These are phyloP conservation scores for Poliocrania exsul DNA, from an alignment of 2,797 vertebrate genomes.

Conservation along the genomic window DNA sequence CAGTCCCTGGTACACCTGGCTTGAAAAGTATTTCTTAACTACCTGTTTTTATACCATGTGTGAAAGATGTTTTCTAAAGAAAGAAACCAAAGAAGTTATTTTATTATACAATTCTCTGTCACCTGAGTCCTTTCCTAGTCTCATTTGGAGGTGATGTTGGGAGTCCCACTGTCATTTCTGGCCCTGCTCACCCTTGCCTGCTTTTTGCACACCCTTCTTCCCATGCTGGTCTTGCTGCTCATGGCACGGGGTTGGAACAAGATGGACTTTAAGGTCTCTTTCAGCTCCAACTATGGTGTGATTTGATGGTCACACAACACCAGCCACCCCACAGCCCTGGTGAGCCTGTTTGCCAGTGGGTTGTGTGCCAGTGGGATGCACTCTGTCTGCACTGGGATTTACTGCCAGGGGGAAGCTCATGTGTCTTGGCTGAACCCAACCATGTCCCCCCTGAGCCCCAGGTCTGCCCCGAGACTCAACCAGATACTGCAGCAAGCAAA, in stretches of 20 bases:
- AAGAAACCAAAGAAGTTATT: slow-evolving; percentile 46
- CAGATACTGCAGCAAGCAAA: accelerated
- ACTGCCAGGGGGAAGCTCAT: background rate
- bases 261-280: background rate
- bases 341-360: accelerated
- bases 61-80: slow-evolving; percentile 2
- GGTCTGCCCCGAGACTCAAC: background rate
- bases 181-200: background rate
- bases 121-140: background rate
- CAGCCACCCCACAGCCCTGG: accelerated
- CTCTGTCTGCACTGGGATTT: background rate
- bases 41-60: background rate
- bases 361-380: accelerated
- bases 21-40: background rate
- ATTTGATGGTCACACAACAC: background rate
- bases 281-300: background rate
- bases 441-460: accelerated
- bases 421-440: background rate
- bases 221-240: accelerated
- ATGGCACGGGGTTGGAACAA: background rate
- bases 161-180: accelerated
- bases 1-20: background rate
- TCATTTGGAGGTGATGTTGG: background rate
- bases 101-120: background rate
- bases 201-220: accelerated